Conservation (phyloP, 2,888 invertebrate genomes). For the Pecten maximus region DNA sequence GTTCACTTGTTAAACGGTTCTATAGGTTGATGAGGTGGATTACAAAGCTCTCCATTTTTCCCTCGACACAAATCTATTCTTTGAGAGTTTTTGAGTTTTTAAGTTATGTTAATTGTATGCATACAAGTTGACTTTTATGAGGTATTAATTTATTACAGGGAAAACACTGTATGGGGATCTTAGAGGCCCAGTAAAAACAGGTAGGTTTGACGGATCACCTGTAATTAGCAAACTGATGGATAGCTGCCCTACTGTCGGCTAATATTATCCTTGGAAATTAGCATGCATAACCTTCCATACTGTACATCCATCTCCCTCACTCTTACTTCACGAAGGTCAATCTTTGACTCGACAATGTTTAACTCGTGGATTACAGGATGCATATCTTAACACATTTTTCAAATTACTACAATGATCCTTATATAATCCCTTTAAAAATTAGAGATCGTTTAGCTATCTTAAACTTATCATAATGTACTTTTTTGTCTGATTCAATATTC, state of each 20-base stretch:
- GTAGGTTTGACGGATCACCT: slow-evolving; percentile 8
- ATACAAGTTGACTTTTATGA: slow-evolving; percentile 14
- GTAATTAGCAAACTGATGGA: neutral
- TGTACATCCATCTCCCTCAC: neutral
- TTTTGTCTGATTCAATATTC: too few species aligned
- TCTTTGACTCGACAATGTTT: neutral
- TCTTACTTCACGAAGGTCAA: neutral
- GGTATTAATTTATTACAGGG: slow-evolving; percentile 25
- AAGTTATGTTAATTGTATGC: slow-evolving; percentile 8
- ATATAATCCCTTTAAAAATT: too few species aligned
- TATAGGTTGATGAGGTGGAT: neutral
- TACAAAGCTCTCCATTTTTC: neutral
- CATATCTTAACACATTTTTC: neutral
- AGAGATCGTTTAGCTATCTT: too few species aligned
- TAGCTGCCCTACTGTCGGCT: neutral
- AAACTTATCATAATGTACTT: too few species aligned
- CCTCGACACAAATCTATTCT: neutral
- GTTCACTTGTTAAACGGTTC: neutral
- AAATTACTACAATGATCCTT: neutral
- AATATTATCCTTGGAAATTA: neutral
- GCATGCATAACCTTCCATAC: neutral
- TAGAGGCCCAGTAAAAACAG: slow-evolving; percentile 15
- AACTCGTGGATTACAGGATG: neutral
- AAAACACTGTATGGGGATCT: neutral
- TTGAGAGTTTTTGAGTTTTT: neutral